These are phyloP conservation scores for Laothoe populi DNA, from an alignment of 2,888 invertebrate genomes.

Conservation along the genomic window DNA sequence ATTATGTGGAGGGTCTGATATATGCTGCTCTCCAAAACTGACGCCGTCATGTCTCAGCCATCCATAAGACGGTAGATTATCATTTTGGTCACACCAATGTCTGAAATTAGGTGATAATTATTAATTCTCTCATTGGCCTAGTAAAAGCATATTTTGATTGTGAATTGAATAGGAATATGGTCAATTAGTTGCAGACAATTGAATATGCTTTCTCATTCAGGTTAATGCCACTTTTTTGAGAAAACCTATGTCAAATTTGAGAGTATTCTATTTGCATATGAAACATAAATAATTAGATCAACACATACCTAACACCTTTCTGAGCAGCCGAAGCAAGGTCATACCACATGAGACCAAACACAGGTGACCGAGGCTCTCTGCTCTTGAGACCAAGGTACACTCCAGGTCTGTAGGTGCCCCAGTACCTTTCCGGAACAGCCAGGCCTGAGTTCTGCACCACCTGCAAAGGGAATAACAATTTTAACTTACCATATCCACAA, in stretches of 20 bases:
- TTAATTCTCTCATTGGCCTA: background rate
- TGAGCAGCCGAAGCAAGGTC: constrained; percentile 88
- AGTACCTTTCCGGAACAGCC: constrained; percentile 91
- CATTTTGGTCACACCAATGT: constrained; percentile 97
- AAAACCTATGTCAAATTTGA: too few species aligned
- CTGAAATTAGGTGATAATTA: constrained; percentile 66
- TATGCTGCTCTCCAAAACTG: constrained; percentile 95
- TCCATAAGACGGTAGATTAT: constrained; percentile 91
- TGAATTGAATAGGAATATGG: too few species aligned
- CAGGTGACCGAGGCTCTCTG: constrained; percentile 93
- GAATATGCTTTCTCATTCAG: too few species aligned
- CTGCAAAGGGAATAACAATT: constrained; percentile 69
- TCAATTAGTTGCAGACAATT: too few species aligned
- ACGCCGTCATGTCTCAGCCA: constrained; percentile 98
- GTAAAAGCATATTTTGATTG: too few species aligned
- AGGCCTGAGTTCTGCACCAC: constrained; percentile 89
- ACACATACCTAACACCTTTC: constrained; percentile 88
- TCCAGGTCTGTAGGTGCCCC: constrained; percentile 97
- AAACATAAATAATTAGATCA: background rate
- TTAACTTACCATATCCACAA: too few species aligned
- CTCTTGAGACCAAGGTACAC: constrained; percentile 96
- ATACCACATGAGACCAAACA: constrained; percentile 99
- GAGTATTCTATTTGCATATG: too few species aligned
- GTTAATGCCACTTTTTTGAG: too few species aligned
- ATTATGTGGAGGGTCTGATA: constrained; percentile 91